These are phyloP conservation scores for Hydropotes inermis DNA, from an alignment of 2,113 vertebrate genomes.

Conservation along the genomic window DNA sequence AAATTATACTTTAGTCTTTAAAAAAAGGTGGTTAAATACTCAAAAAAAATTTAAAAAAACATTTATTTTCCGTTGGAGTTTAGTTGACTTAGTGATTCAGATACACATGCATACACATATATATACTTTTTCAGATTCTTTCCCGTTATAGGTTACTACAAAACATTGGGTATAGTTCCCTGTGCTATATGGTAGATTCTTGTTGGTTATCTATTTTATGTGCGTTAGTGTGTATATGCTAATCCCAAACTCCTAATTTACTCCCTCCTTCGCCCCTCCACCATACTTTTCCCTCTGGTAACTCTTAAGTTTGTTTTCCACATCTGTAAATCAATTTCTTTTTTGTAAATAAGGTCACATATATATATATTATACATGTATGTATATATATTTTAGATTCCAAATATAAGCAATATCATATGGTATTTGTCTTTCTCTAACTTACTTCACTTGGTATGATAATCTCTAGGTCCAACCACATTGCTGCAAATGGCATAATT, in stretches of 20 bases:
- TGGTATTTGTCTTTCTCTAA: background rate
- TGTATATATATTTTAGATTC: background rate
- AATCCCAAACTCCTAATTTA: background rate
- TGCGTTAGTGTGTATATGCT: background rate
- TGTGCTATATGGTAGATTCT: background rate
- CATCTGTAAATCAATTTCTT: background rate
- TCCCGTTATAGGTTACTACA: background rate
- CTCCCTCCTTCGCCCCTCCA: accelerated
- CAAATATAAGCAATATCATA: background rate
- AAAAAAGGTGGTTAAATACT: background rate
- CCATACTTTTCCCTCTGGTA: background rate
- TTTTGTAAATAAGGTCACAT: background rate
- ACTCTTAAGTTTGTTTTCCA: background rate
- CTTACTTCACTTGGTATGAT: background rate
- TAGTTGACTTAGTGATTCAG: background rate
- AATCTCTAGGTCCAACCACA: background rate
- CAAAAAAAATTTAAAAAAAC: background rate
- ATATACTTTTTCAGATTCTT: background rate
- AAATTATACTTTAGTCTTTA: background rate
- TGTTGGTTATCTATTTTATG: background rate
- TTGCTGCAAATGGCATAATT: background rate
- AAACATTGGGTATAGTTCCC: background rate
- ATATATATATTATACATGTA: background rate
- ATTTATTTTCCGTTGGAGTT: background rate
- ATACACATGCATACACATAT: too few species aligned